A percentile compares a stretch with the other conserved stretches of the same genome.
Evolutionary conservation across 2,113 vertebrate genomes (phyloP).

Genomic region (Pomatostomus ruficeps): DNA sequence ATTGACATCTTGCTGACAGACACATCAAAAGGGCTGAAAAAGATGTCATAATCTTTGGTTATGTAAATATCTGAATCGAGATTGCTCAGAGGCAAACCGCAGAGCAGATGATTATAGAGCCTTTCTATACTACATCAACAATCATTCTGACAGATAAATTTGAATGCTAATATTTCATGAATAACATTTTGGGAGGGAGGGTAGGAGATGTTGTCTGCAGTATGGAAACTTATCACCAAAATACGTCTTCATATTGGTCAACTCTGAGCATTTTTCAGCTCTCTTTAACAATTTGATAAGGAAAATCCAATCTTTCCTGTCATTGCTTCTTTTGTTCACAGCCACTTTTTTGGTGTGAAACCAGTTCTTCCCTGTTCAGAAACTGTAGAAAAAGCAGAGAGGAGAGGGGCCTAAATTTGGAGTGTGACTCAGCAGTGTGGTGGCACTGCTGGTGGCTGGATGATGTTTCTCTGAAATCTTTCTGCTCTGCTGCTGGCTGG

Average conservation of each 20-base stretch:
- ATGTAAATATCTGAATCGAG: slow-evolving; percentile 63
- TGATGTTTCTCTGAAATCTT: not conserved
- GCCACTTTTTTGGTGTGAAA: too few species aligned
- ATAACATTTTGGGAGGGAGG: not conserved
- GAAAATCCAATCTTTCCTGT: not conserved
- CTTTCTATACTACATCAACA: slow-evolving; percentile 32
- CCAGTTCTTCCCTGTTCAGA: not conserved
- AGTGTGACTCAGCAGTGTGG: not conserved
- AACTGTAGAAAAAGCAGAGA: not conserved
- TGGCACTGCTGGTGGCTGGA: not conserved
- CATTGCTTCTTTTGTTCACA: not conserved
- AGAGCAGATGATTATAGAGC: slow-evolving; percentile 46
- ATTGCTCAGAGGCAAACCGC: slow-evolving; percentile 58
- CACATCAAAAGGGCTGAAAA: slow-evolving; percentile 40
- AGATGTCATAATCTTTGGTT: slow-evolving; percentile 66
- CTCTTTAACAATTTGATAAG: not conserved
- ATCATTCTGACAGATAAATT: slow-evolving; percentile 60
- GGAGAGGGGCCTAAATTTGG: not conserved
- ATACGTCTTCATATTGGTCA: not conserved
- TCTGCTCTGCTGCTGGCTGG: not conserved
- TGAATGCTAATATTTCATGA: slow-evolving; percentile 52
- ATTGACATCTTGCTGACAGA: slow-evolving; percentile 60
- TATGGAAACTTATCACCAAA: not conserved
- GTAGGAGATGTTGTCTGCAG: not conserved
- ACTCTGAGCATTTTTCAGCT: not conserved